phyloP scores from a whole-genome alignment of 2,797 vertebrate species.

The Sebastes diaconus region DNA sequence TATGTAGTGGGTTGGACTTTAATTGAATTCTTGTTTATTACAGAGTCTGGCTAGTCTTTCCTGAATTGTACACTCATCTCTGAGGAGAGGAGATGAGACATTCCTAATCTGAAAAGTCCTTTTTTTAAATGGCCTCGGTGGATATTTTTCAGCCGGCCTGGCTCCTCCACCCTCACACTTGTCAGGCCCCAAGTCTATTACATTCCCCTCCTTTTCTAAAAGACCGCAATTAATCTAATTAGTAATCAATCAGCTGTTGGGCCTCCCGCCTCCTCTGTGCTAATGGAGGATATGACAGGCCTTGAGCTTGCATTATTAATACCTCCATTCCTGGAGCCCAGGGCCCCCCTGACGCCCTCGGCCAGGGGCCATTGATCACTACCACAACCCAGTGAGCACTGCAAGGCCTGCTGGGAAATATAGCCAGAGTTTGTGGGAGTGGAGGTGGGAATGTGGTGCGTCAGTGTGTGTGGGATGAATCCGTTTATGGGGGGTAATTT shows the following conservation, averaged over 20 bases:
- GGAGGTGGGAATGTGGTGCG: neutral
- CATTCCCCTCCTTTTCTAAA: conserved; percentile 61
- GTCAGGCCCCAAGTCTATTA: conserved; percentile 60
- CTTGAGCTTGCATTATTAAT: conserved; percentile 85
- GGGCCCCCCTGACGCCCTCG: conserved; percentile 26
- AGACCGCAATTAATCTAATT: conserved; percentile 84
- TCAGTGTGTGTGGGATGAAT: conserved; percentile 25
- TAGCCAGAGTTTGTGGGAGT: conserved; percentile 30
- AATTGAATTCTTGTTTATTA: conserved; percentile 50
- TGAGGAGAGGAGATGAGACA: neutral
- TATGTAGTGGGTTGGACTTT: neutral
- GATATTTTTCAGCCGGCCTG: conserved; percentile 22
- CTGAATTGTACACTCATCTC: conserved; percentile 12
- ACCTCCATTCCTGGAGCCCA: conserved; percentile 77
- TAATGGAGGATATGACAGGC: conserved; percentile 84
- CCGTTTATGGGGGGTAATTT: conserved; percentile 17
- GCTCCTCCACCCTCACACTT: conserved; percentile 16
- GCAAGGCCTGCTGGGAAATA: conserved; percentile 58
- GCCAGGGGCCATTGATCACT: conserved; percentile 82
- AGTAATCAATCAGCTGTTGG: conserved; percentile 82
- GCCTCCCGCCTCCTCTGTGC: conserved; percentile 64
- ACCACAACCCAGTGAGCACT: conserved; percentile 58
- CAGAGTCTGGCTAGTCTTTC: neutral
- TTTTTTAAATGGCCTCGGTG: neutral
- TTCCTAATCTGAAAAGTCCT: conserved; percentile 13